Conservation (phyloP, 1,140 invertebrate species). For the Panonychus citri region DNA sequence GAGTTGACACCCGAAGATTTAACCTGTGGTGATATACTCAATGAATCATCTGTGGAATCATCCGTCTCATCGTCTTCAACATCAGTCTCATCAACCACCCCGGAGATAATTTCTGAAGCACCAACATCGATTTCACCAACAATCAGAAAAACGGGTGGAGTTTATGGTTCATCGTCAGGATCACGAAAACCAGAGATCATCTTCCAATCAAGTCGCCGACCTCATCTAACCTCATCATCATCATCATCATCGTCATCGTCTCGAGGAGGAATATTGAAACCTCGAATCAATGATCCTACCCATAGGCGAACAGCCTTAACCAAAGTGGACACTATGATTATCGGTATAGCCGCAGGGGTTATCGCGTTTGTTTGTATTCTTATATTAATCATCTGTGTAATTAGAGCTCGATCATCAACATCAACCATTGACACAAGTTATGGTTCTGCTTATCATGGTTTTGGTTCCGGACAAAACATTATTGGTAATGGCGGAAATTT, state of each 20-base stretch:
- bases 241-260: neutral
- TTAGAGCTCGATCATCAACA: slow-evolving; percentile 26
- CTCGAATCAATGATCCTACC: neutral
- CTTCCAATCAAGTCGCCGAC: slow-evolving; percentile 1
- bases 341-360: slow-evolving; percentile 69
- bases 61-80: neutral
- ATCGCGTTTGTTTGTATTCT: slow-evolving; percentile 67
- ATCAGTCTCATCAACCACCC: no score
- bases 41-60: neutral
- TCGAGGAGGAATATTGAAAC: neutral
- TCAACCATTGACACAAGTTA: slow-evolving; percentile 3
- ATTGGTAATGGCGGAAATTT: neutral
- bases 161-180: no score
- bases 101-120: no score
- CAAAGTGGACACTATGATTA: slow-evolving; percentile 71
- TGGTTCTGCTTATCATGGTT: neutral
- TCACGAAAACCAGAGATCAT: slow-evolving; percentile 9
- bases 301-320: slow-evolving; percentile 27
- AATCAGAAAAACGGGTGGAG: no score
- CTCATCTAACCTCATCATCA: slow-evolving; percentile 1
- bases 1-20: slow-evolving; percentile 53
- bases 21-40: slow-evolving; percentile 34
- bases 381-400: slow-evolving; percentile 64
- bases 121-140: neutral
- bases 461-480: no score